phyloP scores from a whole-genome alignment of 2,797 vertebrate genomes.

The Ara ararauna region DNA sequence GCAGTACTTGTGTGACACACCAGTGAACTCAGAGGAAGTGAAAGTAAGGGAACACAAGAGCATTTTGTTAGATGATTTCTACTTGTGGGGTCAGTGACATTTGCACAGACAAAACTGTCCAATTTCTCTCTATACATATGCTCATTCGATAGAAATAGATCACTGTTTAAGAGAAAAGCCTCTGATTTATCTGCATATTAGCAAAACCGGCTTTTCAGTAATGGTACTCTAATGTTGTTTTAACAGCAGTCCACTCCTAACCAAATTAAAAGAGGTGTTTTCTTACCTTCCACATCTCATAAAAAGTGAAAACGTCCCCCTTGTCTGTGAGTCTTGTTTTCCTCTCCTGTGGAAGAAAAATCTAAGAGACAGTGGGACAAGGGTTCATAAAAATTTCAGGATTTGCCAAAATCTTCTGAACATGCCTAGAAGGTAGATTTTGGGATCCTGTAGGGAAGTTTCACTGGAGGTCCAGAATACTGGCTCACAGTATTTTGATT shows the following conservation, averaged over 20 bases:
- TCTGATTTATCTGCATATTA: not conserved
- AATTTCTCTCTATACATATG: not conserved
- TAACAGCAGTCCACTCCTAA: not conserved
- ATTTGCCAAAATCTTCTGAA: not conserved
- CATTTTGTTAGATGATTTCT: not conserved
- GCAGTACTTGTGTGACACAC: not conserved
- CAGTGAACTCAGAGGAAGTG: not conserved
- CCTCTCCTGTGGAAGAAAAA: not conserved
- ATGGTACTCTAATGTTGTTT: not conserved
- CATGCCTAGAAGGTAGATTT: accelerated
- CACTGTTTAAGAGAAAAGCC: not conserved
- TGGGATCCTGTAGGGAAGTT: not conserved
- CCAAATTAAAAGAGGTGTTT: not conserved
- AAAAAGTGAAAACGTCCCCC: not conserved
- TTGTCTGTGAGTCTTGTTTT: not conserved
- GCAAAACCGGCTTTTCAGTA: not conserved
- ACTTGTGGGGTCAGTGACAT: not conserved
- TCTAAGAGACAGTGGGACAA: not conserved
- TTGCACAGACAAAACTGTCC: not conserved
- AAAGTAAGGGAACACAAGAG: not conserved
- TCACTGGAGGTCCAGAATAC: not conserved
- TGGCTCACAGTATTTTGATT: not conserved
- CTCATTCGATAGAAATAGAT: not conserved
- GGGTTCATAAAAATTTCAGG: not conserved
- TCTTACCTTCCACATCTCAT: not conserved